phyloP scores from a whole-genome alignment of 2,888 invertebrate genomes.

The Psylliodes chrysocephalus region DNA sequence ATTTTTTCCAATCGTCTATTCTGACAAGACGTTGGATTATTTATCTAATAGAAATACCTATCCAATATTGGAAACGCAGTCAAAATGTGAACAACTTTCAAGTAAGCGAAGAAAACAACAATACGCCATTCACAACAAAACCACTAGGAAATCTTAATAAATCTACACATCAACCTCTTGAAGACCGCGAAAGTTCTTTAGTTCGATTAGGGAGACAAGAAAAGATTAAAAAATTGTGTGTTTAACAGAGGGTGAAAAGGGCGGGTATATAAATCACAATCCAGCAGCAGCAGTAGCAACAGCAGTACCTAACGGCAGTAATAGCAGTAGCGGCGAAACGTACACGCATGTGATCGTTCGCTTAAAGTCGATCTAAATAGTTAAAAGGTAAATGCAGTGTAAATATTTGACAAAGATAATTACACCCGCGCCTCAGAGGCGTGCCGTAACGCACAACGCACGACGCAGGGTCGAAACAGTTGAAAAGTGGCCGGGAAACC shows the following conservation, averaged over 20 bases:
- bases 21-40: no score
- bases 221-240: conserved; percentile 50
- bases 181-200: conserved; percentile 37
- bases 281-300: conserved; percentile 35
- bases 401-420: conserved; percentile 64
- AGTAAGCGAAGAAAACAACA: neutral
- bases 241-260: conserved; percentile 44
- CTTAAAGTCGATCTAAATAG: conserved; percentile 59
- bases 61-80: neutral
- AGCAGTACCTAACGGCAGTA: no score
- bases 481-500: conserved; percentile 33
- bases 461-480: conserved; percentile 37
- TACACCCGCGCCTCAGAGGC: conserved; percentile 63
- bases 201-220: conserved; percentile 44
- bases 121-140: conserved; percentile 8
- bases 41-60: no score
- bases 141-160: conserved; percentile 29
- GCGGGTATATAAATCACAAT: conserved; percentile 35
- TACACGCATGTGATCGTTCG: conserved; percentile 52
- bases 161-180: conserved; percentile 22
- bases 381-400: conserved; percentile 63
- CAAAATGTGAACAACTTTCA: neutral
- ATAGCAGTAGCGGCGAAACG: conserved; percentile 37
- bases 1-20: no score
- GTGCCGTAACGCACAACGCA: no score